These are phyloP conservation scores for Scolopax mira DNA, from an alignment of 2,113 vertebrate genomes.

Conservation along the genomic window DNA sequence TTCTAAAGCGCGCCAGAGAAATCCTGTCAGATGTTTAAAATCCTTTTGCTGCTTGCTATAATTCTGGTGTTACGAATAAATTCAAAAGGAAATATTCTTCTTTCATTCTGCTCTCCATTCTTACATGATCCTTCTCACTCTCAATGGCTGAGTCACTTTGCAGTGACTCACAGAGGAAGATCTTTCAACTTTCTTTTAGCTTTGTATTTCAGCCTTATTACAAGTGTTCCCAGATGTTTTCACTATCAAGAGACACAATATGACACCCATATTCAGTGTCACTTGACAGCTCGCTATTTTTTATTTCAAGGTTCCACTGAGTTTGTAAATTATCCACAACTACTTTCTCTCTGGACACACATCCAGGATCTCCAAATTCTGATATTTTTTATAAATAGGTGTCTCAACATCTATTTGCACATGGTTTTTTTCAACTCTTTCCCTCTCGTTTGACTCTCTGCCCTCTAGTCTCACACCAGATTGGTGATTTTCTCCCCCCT, in stretches of 20 bases:
- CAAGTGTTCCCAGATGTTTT: neutral
- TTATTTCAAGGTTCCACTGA: neutral
- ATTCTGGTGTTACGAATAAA: neutral
- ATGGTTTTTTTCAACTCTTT: neutral
- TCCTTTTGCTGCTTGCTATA: neutral
- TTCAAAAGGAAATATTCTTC: neutral
- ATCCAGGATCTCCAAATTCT: neutral
- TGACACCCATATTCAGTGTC: neutral
- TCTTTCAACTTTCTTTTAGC: neutral
- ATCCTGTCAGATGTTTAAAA: neutral
- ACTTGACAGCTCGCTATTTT: neutral
- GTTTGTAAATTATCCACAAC: neutral
- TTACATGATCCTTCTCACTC: neutral
- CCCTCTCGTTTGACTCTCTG: neutral
- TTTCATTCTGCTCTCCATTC: neutral
- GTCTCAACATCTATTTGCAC: accelerated
- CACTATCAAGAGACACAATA: neutral
- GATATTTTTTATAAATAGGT: neutral
- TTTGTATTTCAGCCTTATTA: neutral
- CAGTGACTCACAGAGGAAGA: neutral
- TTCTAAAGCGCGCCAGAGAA: neutral
- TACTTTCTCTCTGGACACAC: neutral
- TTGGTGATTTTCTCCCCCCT: neutral
- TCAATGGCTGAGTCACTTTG: neutral
- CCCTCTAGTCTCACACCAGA: neutral